phyloP scores from a whole-genome alignment of 2,888 invertebrate species.

The Philonicus albiceps region DNA sequence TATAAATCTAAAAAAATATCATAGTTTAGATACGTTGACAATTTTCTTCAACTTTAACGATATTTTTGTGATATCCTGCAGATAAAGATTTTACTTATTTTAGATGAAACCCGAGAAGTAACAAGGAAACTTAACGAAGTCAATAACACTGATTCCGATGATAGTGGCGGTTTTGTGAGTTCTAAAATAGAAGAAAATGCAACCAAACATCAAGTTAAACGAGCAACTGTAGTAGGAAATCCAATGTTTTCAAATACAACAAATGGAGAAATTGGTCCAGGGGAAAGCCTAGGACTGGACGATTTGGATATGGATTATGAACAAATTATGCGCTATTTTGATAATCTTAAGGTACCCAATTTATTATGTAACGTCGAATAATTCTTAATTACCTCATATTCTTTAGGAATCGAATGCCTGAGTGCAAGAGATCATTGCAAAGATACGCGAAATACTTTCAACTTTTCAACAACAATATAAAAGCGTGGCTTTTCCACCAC shows the following conservation, averaged over 20 bases:
- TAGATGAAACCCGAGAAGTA: conserved; percentile 51
- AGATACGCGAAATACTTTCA: conserved; percentile 80
- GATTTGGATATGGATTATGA: conserved; percentile 96
- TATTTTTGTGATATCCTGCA: not conserved
- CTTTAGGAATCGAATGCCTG: conserved; percentile 86
- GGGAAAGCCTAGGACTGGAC: conserved; percentile 76
- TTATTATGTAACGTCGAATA: conserved; percentile 8
- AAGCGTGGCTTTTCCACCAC: conserved; percentile 64
- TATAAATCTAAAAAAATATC: not conserved
- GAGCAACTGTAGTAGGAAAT: conserved; percentile 86
- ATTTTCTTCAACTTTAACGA: not conserved
- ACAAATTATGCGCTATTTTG: conserved; percentile 97
- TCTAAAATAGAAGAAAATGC: conserved; percentile 52
- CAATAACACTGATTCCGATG: conserved; percentile 51
- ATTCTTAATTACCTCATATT: conserved; percentile 59
- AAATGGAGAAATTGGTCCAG: conserved; percentile 65
- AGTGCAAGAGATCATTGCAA: conserved; percentile 87
- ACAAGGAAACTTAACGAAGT: conserved; percentile 50
- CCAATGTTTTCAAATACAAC: conserved; percentile 79
- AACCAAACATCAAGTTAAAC: conserved; percentile 69
- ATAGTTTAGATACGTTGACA: not conserved
- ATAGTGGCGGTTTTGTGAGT: conserved; percentile 54
- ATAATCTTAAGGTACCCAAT: conserved; percentile 86
- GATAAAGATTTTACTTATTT: not conserved
- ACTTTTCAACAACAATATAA: conserved; percentile 70